Evolutionary conservation across 2,888 invertebrate species (phyloP).

Genomic region (Eulithis prunata): DNA sequence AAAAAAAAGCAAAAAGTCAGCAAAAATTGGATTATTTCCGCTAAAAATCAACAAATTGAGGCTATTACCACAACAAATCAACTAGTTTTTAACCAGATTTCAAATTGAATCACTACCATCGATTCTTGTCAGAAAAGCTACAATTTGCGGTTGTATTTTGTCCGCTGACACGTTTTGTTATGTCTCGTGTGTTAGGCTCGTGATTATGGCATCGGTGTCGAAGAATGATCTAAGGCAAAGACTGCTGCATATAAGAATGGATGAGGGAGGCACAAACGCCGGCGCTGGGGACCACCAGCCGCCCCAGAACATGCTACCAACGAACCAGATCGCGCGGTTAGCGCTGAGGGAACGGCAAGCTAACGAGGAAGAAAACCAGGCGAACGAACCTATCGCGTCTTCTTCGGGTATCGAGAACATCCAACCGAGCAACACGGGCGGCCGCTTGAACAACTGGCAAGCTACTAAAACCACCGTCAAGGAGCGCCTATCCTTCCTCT

Average conservation of each 20-base stretch:
- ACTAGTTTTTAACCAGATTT: constrained; percentile 39
- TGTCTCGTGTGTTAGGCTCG: constrained; percentile 49
- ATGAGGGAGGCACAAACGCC: constrained; percentile 51
- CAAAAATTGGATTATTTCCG: not conserved
- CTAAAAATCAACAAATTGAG: constrained; percentile 38
- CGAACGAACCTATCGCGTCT: constrained; percentile 63
- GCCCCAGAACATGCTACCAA: constrained; percentile 82
- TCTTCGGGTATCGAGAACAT: constrained; percentile 70
- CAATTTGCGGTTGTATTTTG: constrained; percentile 19
- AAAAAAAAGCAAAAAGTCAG: not conserved
- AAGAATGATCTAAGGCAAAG: constrained; percentile 76
- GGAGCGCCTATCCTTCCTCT: constrained; percentile 88
- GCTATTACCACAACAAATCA: constrained; percentile 48
- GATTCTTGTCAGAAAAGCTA: constrained; percentile 5
- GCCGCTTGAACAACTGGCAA: constrained; percentile 87
- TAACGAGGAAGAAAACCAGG: constrained; percentile 66
- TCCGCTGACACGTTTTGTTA: constrained; percentile 51
- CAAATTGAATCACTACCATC: constrained; percentile 13
- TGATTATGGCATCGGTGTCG: constrained; percentile 73
- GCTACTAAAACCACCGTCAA: constrained; percentile 90
- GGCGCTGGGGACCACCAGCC: constrained; percentile 63
- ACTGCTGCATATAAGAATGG: constrained; percentile 67
- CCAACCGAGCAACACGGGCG: constrained; percentile 72
- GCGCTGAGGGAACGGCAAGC: constrained; percentile 48
- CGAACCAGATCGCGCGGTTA: constrained; percentile 71